Base-by-base conservation (phyloP, 2,888 invertebrate species). In the Lissocephala sabroskyi region DNA sequence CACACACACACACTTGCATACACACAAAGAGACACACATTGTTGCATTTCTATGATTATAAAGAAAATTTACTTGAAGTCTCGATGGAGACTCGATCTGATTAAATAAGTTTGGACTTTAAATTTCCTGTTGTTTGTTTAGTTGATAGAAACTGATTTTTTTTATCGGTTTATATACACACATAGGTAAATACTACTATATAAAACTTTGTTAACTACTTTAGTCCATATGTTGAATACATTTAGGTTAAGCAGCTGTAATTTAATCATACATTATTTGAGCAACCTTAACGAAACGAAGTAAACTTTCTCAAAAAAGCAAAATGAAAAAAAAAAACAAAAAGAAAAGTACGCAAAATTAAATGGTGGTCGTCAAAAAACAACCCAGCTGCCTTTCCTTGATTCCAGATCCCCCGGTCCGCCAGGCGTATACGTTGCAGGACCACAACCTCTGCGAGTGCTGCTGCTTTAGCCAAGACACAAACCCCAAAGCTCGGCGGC, bases 1-100 rank as follows among this genome's bases (percentile, higher is more conserved):
- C 59, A 74, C 75, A 71, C 58, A 74, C 75, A 70, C 59, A 74
- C 70, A 77, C 78, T 77, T 77, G 75, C 64, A 73, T 61, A 75
- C 57, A 57, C 40, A 32, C 50, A 40, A 40, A 11, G 11, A 18
- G 6, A 39, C 9, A 39, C 4, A 39, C 57, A 74, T 74, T 71
- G 71, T 77, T 77, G 75, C 64, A 71, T 61, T 77, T 77, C 75
- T 70, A 64, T n/a, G 7, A 23, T 23, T 32, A 11, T 30, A 52
- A 51, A 49, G 43, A 36, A 43, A 61, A 45, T 49, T 45, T 49
- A 60, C 42, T 55, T 41, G 39, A 40, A 42, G 14, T 26, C 11
- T 13, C 19, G 6, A 42, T 4, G 28, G 7, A 48, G 18, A 39
- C 23, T 11, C 11, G 18, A 46, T 35, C 14, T 30, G 17, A 41